Base-by-base conservation (phyloP, 2,797 vertebrate genomes). In the Gymnodraco acuticeps region DNA sequence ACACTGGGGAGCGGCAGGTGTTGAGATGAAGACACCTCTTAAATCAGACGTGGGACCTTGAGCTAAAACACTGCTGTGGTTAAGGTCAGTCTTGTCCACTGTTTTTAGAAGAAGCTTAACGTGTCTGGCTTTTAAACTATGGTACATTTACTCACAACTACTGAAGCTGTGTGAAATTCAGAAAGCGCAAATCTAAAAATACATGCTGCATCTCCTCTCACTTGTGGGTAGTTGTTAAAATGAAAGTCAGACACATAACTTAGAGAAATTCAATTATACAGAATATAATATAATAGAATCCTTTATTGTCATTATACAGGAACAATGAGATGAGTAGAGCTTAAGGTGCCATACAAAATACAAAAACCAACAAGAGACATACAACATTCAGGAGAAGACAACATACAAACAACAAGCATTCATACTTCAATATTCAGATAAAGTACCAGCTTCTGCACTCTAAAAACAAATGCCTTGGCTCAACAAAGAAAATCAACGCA, bases 11-110 rank as follows among this genome's bases (percentile, higher is more conserved):
- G 70, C 79, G 53, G 58, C 68, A 38, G 73, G 45, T 53, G 43
- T 16, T 45, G 13, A 48, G 27, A 38, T 14, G 6, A 76, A 31
- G 17, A 4, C 14, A 8, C 75, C 20, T 6, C 33, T 19, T 52
- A 10, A 2, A 12, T 43, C 50, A 54, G 33, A 53, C 10, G 41
- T 33, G 20, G 5, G 61, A 87, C 87, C 86, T 88, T 86, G 72
- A 73, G 41, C 58, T 51, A 2, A 65, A 50, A 42, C 42, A 27
- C 31, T 8, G 31, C 19, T 42, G 9, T 33, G 20, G 17, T 48
- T 48, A 15, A 70, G 42, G 19, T 54, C 3, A 50, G 42, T 42
- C 53, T 20, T 19, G 4, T 55, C 19, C 23, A 38, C 54, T 11
- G 23, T 10, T 56, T 56, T 43, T 12, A 19, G 2, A 64, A 43